A percentile compares a stretch with the other conserved stretches of the same genome.
These are phyloP conservation scores for Musca vetustissima DNA, from an alignment of 1,140 invertebrate species.

Conservation along the genomic window DNA sequence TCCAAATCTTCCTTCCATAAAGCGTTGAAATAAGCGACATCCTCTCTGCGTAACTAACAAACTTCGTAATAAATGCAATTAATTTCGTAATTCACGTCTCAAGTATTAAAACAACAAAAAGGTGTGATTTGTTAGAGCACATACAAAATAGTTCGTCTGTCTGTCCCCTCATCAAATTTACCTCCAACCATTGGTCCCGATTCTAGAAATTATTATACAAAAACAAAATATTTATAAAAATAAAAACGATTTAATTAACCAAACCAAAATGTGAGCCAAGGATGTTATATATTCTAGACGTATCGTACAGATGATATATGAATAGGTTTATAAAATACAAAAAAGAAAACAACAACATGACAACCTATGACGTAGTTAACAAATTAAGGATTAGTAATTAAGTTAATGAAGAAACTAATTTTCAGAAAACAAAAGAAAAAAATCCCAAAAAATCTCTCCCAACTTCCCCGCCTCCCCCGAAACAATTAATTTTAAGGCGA, in stretches of 20 bases:
- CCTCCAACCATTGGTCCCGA: too few relatives aligned
- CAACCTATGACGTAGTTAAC: constrained; percentile 19
- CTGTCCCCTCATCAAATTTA: neutral
- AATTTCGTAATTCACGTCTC: neutral
- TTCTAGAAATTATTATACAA: neutral
- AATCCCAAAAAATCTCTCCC: too few relatives aligned
- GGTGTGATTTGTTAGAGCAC: constrained; percentile 18
- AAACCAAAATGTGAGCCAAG: constrained; percentile 22
- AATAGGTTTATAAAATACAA: neutral
- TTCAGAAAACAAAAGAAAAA: too few relatives aligned
- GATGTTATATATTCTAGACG: constrained; percentile 25
- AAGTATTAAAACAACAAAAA: too few relatives aligned
- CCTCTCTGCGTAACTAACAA: neutral
- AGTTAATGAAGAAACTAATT: constrained; percentile 1
- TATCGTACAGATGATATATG: constrained; percentile 1
- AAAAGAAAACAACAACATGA: constrained; percentile 1
- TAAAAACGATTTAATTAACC: neutral
- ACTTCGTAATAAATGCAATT: neutral
- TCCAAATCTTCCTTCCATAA: neutral
- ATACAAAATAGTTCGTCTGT: constrained; percentile 2
- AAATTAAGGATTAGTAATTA: constrained; percentile 17
- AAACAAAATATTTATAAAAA: too few relatives aligned
- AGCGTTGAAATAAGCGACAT: neutral
- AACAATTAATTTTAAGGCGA: too few relatives aligned
- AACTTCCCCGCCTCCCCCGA: too few relatives aligned